Percentiles rank a stretch among this genome's conserved stretches.
phyloP scores from a whole-genome alignment of 2,113 vertebrate species.

The Phrynocephalus versicolor region DNA sequence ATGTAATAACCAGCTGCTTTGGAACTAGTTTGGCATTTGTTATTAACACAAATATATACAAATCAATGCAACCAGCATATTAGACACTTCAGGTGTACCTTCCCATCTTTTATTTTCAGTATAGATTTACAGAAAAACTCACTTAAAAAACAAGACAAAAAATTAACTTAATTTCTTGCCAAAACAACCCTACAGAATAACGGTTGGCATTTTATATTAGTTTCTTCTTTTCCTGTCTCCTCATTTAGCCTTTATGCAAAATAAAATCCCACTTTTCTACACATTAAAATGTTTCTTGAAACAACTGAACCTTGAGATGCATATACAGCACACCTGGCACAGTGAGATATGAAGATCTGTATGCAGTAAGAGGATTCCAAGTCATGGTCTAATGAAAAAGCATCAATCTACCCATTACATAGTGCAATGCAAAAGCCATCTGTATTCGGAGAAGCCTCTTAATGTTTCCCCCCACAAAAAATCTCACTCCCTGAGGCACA shows the following conservation, averaged over 20 bases:
- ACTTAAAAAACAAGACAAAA: background rate
- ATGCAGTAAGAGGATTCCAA: slow-evolving; percentile 19
- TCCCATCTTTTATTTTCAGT: background rate
- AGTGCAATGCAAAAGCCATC: slow-evolving; percentile 9
- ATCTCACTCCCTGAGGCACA: background rate
- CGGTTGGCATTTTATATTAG: background rate
- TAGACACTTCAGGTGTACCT: background rate
- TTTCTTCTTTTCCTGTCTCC: background rate
- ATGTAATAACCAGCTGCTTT: background rate
- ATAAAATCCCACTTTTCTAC: background rate
- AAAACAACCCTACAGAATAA: slow-evolving; percentile 15
- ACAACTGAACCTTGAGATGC: background rate
- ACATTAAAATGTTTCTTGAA: slow-evolving; percentile 11
- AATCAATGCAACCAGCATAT: background rate
- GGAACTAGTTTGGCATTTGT: background rate
- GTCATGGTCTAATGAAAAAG: background rate
- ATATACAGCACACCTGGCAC: background rate
- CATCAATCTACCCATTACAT: background rate
- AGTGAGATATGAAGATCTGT: background rate
- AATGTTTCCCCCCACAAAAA: background rate
- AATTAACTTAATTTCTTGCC: background rate
- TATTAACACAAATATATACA: background rate
- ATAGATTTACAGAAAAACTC: background rate
- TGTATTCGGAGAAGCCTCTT: slow-evolving; percentile 10
- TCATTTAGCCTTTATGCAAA: background rate